Conservation (phyloP, 2,888 invertebrate genomes). For the Malacosoma neustria region DNA sequence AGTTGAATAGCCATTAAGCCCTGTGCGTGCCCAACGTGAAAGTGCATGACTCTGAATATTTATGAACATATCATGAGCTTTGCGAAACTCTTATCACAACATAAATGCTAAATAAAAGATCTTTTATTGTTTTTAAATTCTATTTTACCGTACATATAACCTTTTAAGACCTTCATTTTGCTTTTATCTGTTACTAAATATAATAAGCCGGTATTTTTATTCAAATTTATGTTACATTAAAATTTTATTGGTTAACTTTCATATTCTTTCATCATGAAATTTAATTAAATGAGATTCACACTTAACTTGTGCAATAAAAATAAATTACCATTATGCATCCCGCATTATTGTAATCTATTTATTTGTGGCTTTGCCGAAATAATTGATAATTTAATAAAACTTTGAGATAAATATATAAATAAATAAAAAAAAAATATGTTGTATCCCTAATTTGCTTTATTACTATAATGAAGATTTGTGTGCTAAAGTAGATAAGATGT, state of each 20-base stretch:
- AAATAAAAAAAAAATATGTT: no score
- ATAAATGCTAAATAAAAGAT: background rate
- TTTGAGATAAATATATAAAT: no score
- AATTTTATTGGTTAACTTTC: background rate
- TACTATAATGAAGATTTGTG: no score
- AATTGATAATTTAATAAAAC: no score
- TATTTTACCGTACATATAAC: background rate
- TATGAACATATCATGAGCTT: slow-evolving; percentile 46
- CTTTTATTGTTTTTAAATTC: background rate
- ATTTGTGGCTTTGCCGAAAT: no score
- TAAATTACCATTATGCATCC: no score
- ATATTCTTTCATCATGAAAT: no score
- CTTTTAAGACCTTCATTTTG: background rate
- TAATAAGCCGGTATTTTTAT: background rate
- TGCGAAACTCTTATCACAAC: slow-evolving; percentile 34
- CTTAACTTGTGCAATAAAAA: no score
- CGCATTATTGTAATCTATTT: no score
- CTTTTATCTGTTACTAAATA: background rate
- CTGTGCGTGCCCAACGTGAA: slow-evolving; percentile 47
- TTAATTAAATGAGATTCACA: no score
- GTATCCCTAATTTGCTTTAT: no score
- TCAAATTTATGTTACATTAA: background rate
- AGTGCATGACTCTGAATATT: slow-evolving; percentile 45
- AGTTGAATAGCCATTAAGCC: slow-evolving; percentile 24
- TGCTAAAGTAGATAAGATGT: no score